Percentiles rank a stretch among this genome's conserved stretches.
Evolutionary conservation across 2,888 invertebrate species (phyloP).

Genomic region (Acanthosoma haemorrhoidale): DNA sequence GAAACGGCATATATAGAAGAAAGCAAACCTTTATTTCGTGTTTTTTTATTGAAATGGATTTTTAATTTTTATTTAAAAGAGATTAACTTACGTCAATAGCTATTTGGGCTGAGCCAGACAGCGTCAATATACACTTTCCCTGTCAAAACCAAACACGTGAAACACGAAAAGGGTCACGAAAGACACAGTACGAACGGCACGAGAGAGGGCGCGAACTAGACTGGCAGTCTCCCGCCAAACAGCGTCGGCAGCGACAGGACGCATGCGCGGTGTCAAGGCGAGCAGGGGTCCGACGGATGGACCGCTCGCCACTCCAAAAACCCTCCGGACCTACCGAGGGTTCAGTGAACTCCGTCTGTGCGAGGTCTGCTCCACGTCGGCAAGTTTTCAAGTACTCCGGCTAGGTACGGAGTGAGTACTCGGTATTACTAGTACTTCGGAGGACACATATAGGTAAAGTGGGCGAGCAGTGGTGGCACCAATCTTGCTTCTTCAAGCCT

Average conservation of each 20-base stretch:
- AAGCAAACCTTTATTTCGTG: no score
- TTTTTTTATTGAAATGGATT: no score
- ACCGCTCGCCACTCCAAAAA: background rate
- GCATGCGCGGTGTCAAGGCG: conserved; percentile 12
- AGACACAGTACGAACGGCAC: background rate
- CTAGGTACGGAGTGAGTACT: no score
- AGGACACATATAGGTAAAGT: background rate
- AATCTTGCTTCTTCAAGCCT: background rate
- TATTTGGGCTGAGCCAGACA: background rate
- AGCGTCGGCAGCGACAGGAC: background rate
- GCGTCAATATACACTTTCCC: background rate
- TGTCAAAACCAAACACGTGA: background rate
- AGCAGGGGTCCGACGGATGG: conserved; percentile 1
- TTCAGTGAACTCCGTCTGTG: background rate
- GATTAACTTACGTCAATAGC: background rate
- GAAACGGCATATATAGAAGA: no score
- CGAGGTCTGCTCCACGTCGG: background rate
- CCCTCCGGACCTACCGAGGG: background rate
- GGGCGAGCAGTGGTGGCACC: background rate
- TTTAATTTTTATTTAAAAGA: no score
- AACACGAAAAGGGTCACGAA: background rate
- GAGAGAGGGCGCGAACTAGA: background rate
- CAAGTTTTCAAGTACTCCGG: no score
- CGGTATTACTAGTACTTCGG: no score
- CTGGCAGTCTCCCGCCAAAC: conserved; percentile 10